Evolutionary conservation across 2,888 invertebrate genomes (phyloP), one percentile per base, ranked within the genome.

Genomic region (Rhamnusium bicolor): DNA sequence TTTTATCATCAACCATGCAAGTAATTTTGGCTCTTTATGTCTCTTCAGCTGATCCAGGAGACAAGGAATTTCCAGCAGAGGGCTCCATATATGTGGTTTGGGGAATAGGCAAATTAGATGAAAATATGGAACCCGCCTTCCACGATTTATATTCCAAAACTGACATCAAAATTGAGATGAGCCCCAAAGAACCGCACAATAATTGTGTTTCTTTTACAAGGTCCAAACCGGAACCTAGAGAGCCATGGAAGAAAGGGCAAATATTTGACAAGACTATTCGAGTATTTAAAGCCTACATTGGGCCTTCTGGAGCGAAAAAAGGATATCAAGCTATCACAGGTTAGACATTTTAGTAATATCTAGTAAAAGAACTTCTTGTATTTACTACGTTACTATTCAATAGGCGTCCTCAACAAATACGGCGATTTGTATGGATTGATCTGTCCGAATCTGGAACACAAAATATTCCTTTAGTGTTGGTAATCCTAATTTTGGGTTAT

Each of bases 101-200:
- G 97, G 96, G 96, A 0, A 88, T 96, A 69, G 97, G 97, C 2
- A 90, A 92, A 77, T 88, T 96, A 78, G 95, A 95, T 86, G 90
- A 91, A 24, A 93, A 92, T 79, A 92, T 92, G 74, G 95, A 95
- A 85, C 97, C 97, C 0, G 92, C 93, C 78, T 96, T 94, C 88
- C 97, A 97, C 86, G 93, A 94, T 68, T 88, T 93, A 71, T 96
- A 94, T 88, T 95, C 94, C 8, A 93, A 93, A 85, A 90, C 90
- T 21, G 91, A 94, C 87, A 89, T 95, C 4, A 87, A 90, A 75
- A 89, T 97, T 12, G 90, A 93, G 74, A 90, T 97, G 24, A 91
- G 90, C 71, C 90, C 91, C 8, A 90, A 91, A 62, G 92, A 93
- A 79, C 91, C 92, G 0, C 88, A 90, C 24, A 91, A 92, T 79